Percentiles rank a stretch among this genome's conserved stretches.
These are phyloP conservation scores for Porites rus DNA, from an alignment of 92 coral and sea anemone species.

Conservation along the genomic window DNA sequence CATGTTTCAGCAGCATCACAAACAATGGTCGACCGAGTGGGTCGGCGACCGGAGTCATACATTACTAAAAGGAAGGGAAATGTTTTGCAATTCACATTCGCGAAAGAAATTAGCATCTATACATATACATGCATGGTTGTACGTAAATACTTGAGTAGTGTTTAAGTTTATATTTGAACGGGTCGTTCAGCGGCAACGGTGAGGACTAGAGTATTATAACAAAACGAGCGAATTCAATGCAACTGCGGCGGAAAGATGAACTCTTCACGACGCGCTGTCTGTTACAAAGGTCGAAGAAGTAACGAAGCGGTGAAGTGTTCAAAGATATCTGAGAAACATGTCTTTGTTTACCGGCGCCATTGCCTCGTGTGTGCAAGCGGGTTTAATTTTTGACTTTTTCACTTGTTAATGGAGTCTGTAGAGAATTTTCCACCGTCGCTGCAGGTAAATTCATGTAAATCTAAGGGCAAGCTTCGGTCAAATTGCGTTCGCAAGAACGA, in stretches of 20 bases:
- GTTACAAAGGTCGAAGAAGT: neutral
- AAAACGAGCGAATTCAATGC: neutral
- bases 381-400: slow-evolving; percentile 1
- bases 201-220: slow-evolving; percentile 2
- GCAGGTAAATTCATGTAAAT: neutral
- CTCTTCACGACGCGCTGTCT: slow-evolving; percentile 1
- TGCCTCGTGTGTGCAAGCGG: neutral
- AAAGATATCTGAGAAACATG: neutral
- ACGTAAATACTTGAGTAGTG: slow-evolving; percentile 84
- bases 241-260: neutral
- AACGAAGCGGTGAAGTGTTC: neutral
- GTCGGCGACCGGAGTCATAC: slow-evolving; percentile 43
- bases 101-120: slow-evolving; percentile 97
- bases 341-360: neutral
- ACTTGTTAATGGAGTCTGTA: neutral
- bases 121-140: slow-evolving; percentile 99
- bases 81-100: slow-evolving; percentile 98
- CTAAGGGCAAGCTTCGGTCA: neutral
- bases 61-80: slow-evolving; percentile 67
- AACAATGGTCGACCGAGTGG: slow-evolving; percentile 47
- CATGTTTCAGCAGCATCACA: slow-evolving; percentile 39
- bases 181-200: slow-evolving; percentile 27
- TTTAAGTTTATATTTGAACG: slow-evolving; percentile 83
- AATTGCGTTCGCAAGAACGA: neutral
- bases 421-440: neutral